A percentile compares a stretch with the other conserved stretches of the same genome.
Conservation (phyloP, 2,888 invertebrate genomes). For the Hecatera dysodea region DNA sequence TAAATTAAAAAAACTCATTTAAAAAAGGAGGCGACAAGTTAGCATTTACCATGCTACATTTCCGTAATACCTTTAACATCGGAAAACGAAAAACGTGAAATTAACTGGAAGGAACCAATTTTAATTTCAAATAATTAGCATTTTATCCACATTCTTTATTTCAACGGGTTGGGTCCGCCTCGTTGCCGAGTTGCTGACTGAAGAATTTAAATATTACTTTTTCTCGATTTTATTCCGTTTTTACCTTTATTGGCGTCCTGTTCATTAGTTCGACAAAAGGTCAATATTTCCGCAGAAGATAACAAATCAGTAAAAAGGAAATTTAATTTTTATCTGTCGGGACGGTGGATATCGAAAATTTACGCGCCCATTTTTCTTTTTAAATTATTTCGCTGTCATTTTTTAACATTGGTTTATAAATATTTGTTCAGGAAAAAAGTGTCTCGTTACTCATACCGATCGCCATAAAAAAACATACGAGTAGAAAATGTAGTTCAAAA, state of each 20-base stretch:
- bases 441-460: too few species aligned
- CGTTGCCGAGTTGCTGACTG: conserved; percentile 13
- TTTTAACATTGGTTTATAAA: background rate
- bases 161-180: conserved; percentile 29
- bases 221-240: conserved; percentile 27
- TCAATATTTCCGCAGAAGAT: conserved; percentile 49
- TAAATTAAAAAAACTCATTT: background rate
- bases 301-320: conserved; percentile 47
- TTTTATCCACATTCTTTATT: conserved; percentile 35
- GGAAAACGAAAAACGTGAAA: conserved; percentile 22
- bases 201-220: conserved; percentile 19
- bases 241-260: conserved; percentile 34
- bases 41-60: background rate
- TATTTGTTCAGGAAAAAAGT: background rate
- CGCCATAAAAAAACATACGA: too few species aligned
- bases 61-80: background rate
- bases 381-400: background rate
- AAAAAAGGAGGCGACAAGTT: background rate
- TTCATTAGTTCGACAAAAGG: conserved; percentile 47
- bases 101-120: conserved; percentile 4
- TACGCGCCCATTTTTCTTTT: background rate
- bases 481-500: too few species aligned
- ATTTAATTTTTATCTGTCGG: conserved; percentile 48
- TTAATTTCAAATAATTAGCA: conserved; percentile 36
- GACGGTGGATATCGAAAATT: conserved; percentile 8